These are phyloP conservation scores for Cathartes aura DNA, from an alignment of 2,113 vertebrate genomes.

Conservation along the genomic window DNA sequence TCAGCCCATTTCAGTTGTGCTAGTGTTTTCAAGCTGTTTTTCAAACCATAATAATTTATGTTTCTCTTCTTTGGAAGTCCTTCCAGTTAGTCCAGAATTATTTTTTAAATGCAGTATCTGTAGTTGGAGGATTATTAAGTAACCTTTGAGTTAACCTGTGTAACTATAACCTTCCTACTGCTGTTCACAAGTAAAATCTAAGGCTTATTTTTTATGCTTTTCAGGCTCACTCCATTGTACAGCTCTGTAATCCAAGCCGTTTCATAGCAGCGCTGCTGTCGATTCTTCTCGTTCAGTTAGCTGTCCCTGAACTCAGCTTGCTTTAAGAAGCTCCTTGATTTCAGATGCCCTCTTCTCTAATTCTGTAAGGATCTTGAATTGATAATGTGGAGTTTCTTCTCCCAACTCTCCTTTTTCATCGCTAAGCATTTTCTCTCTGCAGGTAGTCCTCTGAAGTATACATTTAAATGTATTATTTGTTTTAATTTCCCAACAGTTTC, in stretches of 20 bases:
- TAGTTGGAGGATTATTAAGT: background rate
- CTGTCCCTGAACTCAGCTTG: background rate
- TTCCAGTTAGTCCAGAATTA: background rate
- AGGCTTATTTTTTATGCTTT: background rate
- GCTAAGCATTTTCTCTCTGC: background rate
- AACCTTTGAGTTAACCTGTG: background rate
- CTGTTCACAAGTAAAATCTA: background rate
- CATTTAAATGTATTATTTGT: background rate
- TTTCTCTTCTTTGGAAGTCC: background rate
- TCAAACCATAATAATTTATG: background rate
- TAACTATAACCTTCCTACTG: background rate
- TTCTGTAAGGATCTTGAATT: background rate
- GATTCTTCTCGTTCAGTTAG: background rate
- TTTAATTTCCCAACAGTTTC: background rate
- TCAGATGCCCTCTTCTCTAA: background rate
- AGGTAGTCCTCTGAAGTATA: background rate
- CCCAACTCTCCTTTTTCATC: background rate
- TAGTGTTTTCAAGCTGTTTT: background rate
- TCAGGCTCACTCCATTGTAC: background rate
- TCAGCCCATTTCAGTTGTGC: background rate
- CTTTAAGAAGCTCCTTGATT: background rate
- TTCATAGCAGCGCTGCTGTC: background rate
- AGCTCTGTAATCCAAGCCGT: background rate
- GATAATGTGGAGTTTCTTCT: background rate
- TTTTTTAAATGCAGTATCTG: background rate